Conservation (phyloP, 1,140 invertebrate species). For the Platyura marginata region DNA sequence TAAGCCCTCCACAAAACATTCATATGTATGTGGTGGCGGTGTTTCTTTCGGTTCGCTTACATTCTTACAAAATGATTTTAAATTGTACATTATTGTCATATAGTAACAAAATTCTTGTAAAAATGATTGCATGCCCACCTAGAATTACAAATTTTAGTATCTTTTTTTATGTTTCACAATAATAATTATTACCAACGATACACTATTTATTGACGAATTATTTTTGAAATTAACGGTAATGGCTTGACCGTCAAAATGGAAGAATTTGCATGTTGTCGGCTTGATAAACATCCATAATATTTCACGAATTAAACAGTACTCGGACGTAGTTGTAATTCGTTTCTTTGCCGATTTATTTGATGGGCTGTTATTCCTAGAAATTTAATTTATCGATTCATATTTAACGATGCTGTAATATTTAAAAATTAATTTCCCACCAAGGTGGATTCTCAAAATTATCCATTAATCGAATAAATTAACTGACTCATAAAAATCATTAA, state of each 20-base stretch:
- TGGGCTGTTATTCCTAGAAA: neutral
- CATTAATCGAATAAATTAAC: too few species aligned
- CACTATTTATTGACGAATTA: conserved; percentile 12
- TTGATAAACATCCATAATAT: conserved; percentile 18
- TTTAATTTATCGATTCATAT: too few species aligned
- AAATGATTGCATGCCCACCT: conserved; percentile 4
- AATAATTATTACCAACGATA: conserved; percentile 2
- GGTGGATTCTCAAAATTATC: too few species aligned
- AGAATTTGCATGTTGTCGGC: conserved; percentile 15
- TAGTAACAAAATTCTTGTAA: conserved; percentile 3
- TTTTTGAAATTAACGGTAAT: conserved; percentile 8
- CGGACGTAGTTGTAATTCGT: conserved; percentile 11
- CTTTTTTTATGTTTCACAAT: neutral
- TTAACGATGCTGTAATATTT: too few species aligned
- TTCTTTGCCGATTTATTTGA: conserved; percentile 1
- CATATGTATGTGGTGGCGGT: neutral
- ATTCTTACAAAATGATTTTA: conserved; percentile 11
- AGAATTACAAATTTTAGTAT: neutral
- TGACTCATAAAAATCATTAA: too few species aligned
- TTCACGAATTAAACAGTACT: conserved; percentile 14
- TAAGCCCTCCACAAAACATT: conserved; percentile 13
- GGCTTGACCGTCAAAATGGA: conserved; percentile 7
- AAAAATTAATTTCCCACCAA: too few species aligned
- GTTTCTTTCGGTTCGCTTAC: conserved; percentile 6
- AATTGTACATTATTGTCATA: conserved; percentile 7